Evolutionary conservation across 2,113 vertebrate species (phyloP).

Genomic region (Xiphias gladius): DNA sequence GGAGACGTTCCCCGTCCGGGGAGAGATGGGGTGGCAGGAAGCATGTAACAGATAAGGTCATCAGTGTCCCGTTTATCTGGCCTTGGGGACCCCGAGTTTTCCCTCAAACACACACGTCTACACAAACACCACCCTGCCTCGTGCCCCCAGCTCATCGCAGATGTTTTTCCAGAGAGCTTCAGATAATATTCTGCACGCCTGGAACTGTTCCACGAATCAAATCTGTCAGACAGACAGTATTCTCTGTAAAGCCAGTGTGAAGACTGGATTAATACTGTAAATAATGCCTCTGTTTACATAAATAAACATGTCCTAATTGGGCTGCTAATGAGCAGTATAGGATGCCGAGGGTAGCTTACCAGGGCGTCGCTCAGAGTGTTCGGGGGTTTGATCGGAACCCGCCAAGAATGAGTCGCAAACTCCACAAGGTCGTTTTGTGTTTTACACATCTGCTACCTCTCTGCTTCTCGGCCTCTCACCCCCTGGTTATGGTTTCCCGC

Average conservation of each 20-base stretch:
- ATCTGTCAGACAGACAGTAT: conserved; percentile 29
- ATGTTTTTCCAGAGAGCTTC: conserved; percentile 60
- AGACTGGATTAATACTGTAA: conserved; percentile 67
- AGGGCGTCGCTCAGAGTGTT: conserved; percentile 49
- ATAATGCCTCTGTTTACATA: conserved; percentile 74
- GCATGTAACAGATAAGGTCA: conserved; percentile 58
- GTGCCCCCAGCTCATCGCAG: conserved; percentile 35
- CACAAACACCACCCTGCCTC: conserved; percentile 39
- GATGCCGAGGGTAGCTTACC: conserved; percentile 62
- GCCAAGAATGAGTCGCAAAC: conserved; percentile 58
- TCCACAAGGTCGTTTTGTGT: conserved; percentile 74
- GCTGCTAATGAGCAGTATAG: conserved; percentile 80
- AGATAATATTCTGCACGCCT: conserved; percentile 42
- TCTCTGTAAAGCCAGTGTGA: conserved; percentile 39
- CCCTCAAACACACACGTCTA: conserved; percentile 24
- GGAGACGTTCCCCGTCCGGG: conserved; percentile 14
- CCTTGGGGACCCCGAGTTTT: conserved; percentile 43
- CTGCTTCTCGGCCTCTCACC: conserved; percentile 43
- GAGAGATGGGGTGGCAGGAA: conserved; percentile 25
- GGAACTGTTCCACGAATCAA: conserved; percentile 45
- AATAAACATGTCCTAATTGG: conserved; percentile 78
- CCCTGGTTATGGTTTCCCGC: conserved; percentile 59
- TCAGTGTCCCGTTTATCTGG: conserved; percentile 50
- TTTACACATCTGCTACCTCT: conserved; percentile 77
- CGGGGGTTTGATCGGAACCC: conserved; percentile 52